Base-by-base conservation (phyloP, 2,888 invertebrate species). In the Microctonus aethiopoides region DNA sequence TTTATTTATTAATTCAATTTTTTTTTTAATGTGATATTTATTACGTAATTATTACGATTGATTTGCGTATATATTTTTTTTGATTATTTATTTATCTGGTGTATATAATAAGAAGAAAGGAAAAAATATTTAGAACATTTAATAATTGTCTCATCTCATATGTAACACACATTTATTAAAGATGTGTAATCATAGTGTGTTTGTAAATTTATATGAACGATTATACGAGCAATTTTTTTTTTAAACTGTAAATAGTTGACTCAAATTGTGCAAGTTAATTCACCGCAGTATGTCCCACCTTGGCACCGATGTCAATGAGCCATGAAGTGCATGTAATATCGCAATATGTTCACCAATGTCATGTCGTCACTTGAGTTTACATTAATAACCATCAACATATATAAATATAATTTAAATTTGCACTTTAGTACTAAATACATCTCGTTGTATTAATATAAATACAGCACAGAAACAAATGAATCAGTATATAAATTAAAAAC, bases 261-360 rank as follows among this genome's bases (percentile, higher is more conserved):
- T 24, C 24, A 32, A 16, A 57, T 57, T 34, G 34, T 57, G 29
- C 20, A 57, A 57, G 29, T 32, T 29, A 57, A 57, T 57, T 57
- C 29, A 13, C 41, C 10, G 46, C 69, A 72, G 52, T 68, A 34
- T 36, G n/a, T 26, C 76, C 80, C 82, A 84, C 84, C 84, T 84
- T 84, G 84, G 84, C 84, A 84, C 83, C 81, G 80, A 83, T 84
- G 82, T 79, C 83, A 83, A 81, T 80, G 77, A 83, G 78, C 81
- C 83, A 79, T 82, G 82, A 83, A 83, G 83, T 82, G 82, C 82
- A 82, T 73, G 68, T 68, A 54, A 68, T 62, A 66, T 24, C 46
- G 36, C 24, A 22, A 20, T 39, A n/a, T 41, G 16, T 41, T 32
- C 24, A 11, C 62, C 20, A 41, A 62, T 46, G 41, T 46, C 46